Conservation (phyloP, 1,140 invertebrate genomes). For the Rhopalosiphum padi region DNA sequence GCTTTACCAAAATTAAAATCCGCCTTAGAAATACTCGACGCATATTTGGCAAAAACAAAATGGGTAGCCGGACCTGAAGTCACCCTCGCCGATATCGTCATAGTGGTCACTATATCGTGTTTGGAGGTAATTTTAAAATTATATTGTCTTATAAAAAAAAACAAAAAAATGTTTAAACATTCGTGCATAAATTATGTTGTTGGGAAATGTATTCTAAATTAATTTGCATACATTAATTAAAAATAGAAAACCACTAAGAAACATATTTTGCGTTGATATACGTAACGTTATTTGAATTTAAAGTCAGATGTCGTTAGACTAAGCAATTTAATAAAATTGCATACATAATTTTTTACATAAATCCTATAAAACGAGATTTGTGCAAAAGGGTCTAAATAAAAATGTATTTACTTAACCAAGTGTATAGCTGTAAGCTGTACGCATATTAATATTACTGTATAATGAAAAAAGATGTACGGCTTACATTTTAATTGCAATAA, state of each 20-base stretch:
- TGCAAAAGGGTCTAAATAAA: not conserved
- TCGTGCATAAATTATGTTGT: not conserved
- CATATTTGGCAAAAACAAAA: constrained; percentile 15
- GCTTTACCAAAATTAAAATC: constrained; percentile 32
- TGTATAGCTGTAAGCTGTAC: no score
- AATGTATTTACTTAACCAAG: no score
- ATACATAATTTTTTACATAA: not conserved
- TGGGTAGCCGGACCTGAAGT: constrained; percentile 33
- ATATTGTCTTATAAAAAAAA: not conserved
- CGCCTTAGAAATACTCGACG: constrained; percentile 28
- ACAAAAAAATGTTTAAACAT: not conserved
- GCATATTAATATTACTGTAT: no score
- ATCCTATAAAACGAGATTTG: not conserved
- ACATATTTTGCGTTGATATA: not conserved
- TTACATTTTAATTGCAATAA: not conserved
- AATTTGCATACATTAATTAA: not conserved
- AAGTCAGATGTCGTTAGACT: not conserved
- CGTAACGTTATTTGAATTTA: not conserved
- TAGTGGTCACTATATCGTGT: constrained; percentile 19
- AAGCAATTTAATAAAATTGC: not conserved
- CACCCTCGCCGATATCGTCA: constrained; percentile 23
- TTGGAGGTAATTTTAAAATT: constrained; percentile 28
- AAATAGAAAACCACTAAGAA: not conserved
- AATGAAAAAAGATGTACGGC: not conserved
- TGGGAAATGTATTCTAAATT: not conserved